A percentile compares a stretch with the other conserved stretches of the same genome.
phyloP scores from a whole-genome alignment of 92 coral and sea anemone species.

The Actinostola sp. region DNA sequence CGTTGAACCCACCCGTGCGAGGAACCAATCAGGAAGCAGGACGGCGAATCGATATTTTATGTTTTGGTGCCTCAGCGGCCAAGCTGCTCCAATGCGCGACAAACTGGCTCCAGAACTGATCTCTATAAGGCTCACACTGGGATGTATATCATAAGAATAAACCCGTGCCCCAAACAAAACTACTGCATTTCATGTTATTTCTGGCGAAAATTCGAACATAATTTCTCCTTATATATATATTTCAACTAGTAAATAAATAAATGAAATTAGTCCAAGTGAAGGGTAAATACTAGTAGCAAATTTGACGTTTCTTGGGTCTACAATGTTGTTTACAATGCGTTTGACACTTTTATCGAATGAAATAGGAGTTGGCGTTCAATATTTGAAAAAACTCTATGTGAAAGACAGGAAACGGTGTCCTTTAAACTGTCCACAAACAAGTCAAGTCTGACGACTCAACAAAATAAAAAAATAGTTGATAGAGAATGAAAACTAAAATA shows the following conservation, averaged over 20 bases:
- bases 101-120: constrained; percentile 30
- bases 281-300: background rate
- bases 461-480: no score
- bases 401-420: background rate
- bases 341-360: constrained; percentile 33
- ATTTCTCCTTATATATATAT: constrained; percentile 7
- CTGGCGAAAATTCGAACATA: background rate
- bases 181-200: background rate
- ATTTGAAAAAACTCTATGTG: constrained; percentile 14
- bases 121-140: constrained; percentile 11
- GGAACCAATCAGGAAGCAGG: constrained; percentile 6
- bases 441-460: no score
- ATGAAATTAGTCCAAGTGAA: constrained; percentile 17
- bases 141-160: constrained; percentile 9
- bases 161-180: constrained; percentile 14
- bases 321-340: constrained; percentile 36
- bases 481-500: no score
- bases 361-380: constrained; percentile 13
- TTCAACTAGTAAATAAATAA: background rate
- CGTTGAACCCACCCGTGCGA: constrained; percentile 11
- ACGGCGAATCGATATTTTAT: constrained; percentile 11
- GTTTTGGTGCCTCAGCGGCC: constrained; percentile 31
- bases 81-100: constrained; percentile 35
- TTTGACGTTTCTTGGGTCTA: constrained; percentile 9
- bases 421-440: background rate